These are phyloP conservation scores for Urosaurus nigricauda DNA, from an alignment of 2,797 vertebrate species.

Conservation along the genomic window DNA sequence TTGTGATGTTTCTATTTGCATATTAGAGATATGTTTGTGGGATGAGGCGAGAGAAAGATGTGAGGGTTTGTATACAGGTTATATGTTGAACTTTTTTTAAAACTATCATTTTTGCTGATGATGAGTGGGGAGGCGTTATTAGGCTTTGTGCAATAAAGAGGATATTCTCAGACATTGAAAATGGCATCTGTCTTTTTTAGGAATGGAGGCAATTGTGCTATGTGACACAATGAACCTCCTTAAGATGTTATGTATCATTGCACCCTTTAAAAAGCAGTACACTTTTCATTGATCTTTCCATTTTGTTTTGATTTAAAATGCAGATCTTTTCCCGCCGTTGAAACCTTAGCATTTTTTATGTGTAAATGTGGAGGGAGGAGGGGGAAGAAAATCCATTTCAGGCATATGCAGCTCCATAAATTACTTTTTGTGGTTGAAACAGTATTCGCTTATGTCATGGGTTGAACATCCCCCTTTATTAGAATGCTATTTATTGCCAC, in stretches of 20 bases:
- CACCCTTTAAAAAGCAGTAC: conserved; percentile 72
- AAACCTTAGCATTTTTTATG: conserved; percentile 78
- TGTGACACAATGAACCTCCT: conserved; percentile 70
- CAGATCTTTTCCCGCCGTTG: conserved; percentile 76
- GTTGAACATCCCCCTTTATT: conserved; percentile 84
- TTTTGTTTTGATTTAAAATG: conserved; percentile 81
- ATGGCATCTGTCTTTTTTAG: conserved; percentile 77
- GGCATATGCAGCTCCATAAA: conserved; percentile 77
- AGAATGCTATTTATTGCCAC: conserved; percentile 93
- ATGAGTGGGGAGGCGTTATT: conserved; percentile 59
- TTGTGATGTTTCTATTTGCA: conserved; percentile 62
- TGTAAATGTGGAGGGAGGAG: conserved; percentile 64
- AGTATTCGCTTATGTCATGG: conserved; percentile 85
- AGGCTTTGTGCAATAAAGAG: conserved; percentile 65
- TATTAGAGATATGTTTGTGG: conserved; percentile 58
- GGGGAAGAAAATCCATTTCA: conserved; percentile 76
- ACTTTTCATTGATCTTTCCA: conserved; percentile 77
- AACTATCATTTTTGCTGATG: conserved; percentile 59
- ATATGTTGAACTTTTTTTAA: neutral
- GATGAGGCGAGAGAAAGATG: conserved; percentile 36
- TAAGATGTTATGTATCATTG: conserved; percentile 74
- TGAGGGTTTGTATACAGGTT: conserved; percentile 58
- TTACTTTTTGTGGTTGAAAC: conserved; percentile 85
- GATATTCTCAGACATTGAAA: conserved; percentile 64
- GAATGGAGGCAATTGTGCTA: conserved; percentile 74